These are phyloP conservation scores for Drosophila cracens DNA, from an alignment of 2,888 invertebrate genomes.

Conservation along the genomic window DNA sequence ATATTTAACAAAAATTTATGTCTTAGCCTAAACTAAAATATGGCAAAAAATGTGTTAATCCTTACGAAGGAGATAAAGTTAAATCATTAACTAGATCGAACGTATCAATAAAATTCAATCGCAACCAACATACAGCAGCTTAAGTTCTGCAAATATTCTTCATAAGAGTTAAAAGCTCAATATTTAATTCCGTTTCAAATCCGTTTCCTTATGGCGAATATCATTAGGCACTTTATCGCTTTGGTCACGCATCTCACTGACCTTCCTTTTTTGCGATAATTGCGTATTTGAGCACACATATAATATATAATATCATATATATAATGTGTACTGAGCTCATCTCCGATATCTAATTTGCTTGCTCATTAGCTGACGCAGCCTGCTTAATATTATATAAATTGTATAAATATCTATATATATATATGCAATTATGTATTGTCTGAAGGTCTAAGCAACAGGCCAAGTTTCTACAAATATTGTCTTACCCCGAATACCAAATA, in stretches of 20 bases:
- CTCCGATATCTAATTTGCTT: slow-evolving; percentile 64
- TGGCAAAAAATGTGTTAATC: neutral
- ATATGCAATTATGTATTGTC: slow-evolving; percentile 50
- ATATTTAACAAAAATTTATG: neutral
- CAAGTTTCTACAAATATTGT: slow-evolving; percentile 44
- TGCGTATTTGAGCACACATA: slow-evolving; percentile 29
- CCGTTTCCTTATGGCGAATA: slow-evolving; percentile 12
- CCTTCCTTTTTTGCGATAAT: slow-evolving; percentile 38
- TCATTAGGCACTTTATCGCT: slow-evolving; percentile 17
- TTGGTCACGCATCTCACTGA: slow-evolving; percentile 26
- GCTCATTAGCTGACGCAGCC: slow-evolving; percentile 64
- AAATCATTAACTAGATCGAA: neutral
- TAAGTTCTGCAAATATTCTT: neutral
- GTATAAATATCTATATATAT: slow-evolving; percentile 1
- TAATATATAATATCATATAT: neutral
- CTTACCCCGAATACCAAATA: slow-evolving; percentile 12
- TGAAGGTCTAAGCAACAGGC: slow-evolving; percentile 53
- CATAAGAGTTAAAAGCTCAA: neutral
- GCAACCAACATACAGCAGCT: neutral
- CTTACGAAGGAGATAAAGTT: too few relatives aligned
- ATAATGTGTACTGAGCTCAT: slow-evolving; percentile 31
- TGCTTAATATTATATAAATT: slow-evolving; percentile 37
- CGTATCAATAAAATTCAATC: too few relatives aligned
- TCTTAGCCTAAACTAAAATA: neutral
- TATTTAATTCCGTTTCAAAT: neutral